Percentiles rank a stretch among this genome's conserved stretches.
phyloP scores from a whole-genome alignment of 2,113 vertebrate genomes.

The Periophthalmodon schlosseri region DNA sequence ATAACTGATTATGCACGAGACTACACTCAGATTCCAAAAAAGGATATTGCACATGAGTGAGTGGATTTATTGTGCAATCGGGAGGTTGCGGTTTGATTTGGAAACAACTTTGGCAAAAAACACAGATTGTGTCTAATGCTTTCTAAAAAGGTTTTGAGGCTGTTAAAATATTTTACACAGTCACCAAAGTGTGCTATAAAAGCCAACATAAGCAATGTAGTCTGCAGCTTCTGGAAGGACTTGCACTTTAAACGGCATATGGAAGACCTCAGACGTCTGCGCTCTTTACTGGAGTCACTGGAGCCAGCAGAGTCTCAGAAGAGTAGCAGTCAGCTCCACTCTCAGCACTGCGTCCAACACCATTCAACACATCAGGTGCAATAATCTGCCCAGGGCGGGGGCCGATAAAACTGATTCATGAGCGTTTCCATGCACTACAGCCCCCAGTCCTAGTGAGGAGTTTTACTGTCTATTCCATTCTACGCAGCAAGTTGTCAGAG shows the following conservation, averaged over 20 bases:
- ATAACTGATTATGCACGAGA: not conserved
- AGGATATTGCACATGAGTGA: not conserved
- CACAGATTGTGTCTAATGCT: not conserved
- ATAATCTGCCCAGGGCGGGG: slow-evolving; percentile 48
- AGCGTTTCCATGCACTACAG: slow-evolving; percentile 48
- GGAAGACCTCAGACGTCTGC: slow-evolving; percentile 66
- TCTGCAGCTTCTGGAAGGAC: slow-evolving; percentile 32
- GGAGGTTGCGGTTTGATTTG: not conserved
- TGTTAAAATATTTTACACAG: slow-evolving; percentile 46
- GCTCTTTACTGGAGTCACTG: slow-evolving; percentile 52
- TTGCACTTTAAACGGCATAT: slow-evolving; percentile 54
- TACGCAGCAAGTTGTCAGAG: slow-evolving; percentile 22
- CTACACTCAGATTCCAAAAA: not conserved
- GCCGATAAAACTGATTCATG: slow-evolving; percentile 65
- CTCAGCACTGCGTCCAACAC: slow-evolving; percentile 51
- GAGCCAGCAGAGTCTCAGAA: slow-evolving; percentile 59
- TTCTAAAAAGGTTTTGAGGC: slow-evolving; percentile 25
- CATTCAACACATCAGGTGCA: slow-evolving; percentile 71
- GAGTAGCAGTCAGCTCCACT: slow-evolving; percentile 55
- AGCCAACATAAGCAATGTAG: slow-evolving; percentile 59
- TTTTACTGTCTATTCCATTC: slow-evolving; percentile 33
- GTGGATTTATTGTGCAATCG: not conserved
- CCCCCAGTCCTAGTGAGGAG: slow-evolving; percentile 8
- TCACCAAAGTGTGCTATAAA: slow-evolving; percentile 30
- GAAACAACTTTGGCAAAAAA: not conserved